Evolutionary conservation across 2,888 invertebrate species (phyloP), one percentile per base, ranked within the genome.

Genomic region (Drosophila borealis): DNA sequence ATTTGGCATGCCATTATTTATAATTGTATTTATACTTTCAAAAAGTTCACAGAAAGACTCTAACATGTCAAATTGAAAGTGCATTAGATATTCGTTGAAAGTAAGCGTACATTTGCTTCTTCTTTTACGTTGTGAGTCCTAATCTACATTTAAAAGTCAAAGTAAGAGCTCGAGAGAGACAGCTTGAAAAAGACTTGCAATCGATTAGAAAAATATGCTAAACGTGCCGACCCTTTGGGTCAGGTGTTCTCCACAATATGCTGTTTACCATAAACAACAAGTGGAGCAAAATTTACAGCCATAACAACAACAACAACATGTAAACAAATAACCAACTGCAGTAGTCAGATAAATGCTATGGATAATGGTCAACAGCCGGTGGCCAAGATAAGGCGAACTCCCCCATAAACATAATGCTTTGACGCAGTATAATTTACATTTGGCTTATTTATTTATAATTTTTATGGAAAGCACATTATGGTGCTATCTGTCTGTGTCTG

Each of bases 371-470:
- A 78, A 63, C 67, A 64, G 56, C 19, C 60, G 63, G 59, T 60
- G 34, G 62, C 59, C 55, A 54, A 55, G 72, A 66, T 76, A 72
- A 64, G 57, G 36, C 60, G 25, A 44, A 63, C 44, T 60, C 29
- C n/a, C 37, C 57, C 60, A 70, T 66, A 65, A 65, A 65, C 62
- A 72, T 64, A 49, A 69, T 44, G 60, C 60, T 55, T 61, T 69
- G 72, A 61, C 69, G 63, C 54, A 53, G 49, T 63, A 70, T 66
- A 66, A 78, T 78, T 66, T 73, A 68, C 72, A 75, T 70, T 78
- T 34, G 51, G 56, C 42, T 71, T 78, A 68, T 70, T 63, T 81
- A 74, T 81, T 72, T 74, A 84, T 81, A 80, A 72, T 72, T 66
- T 74, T 75, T 62, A 68, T 78, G 61, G 68, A 19, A n/a, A 63